Conservation (phyloP, 2,888 invertebrate genomes). For the Diogma glabrata region DNA sequence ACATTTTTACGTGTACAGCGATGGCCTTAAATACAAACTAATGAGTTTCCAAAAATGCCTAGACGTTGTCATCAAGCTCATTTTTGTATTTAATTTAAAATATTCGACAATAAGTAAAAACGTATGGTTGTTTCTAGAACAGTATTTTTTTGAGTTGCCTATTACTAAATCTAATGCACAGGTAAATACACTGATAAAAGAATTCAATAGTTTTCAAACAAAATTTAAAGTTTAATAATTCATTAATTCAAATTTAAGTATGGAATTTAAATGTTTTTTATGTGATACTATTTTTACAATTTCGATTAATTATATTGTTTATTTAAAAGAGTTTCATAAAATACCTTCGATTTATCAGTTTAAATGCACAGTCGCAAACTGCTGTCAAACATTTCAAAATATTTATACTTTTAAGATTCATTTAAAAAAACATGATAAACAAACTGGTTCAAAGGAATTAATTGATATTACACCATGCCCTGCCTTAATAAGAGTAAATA, state of each 20-base stretch:
- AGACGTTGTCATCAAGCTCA: neutral
- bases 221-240: too few relatives aligned
- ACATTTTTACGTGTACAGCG: neutral
- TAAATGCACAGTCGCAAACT: neutral
- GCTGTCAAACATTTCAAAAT: neutral
- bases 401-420: conserved; percentile 2
- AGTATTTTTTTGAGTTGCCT: too few relatives aligned
- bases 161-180: neutral
- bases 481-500: neutral
- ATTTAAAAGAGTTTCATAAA: too few relatives aligned
- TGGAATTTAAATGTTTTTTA: neutral
- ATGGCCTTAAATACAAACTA: neutral
- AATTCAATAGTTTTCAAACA: neutral
- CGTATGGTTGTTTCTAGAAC: neutral
- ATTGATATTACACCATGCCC: too few relatives aligned
- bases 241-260: too few relatives aligned
- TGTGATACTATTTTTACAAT: too few relatives aligned
- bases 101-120: neutral
- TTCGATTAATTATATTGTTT: too few relatives aligned
- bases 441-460: neutral
- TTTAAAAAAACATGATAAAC: conserved; percentile 1
- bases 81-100: conserved; percentile 5
- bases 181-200: neutral
- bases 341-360: too few relatives aligned
- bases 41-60: conserved; percentile 1